Evolutionary conservation across 2,888 invertebrate genomes (phyloP).

Genomic region (Epicampocera succincta): DNA sequence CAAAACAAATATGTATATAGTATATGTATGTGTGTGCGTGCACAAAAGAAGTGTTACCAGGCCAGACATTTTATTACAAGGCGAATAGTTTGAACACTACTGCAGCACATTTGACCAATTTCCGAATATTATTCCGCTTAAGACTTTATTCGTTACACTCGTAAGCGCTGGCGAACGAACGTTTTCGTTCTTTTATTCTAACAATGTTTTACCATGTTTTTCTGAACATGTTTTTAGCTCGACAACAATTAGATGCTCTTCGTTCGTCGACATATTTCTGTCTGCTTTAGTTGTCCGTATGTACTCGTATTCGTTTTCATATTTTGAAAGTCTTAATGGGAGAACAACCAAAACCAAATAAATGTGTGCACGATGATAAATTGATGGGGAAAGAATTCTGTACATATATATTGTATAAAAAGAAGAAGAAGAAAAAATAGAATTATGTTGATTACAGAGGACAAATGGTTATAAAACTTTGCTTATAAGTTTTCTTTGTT

Average conservation of each 20-base stretch:
- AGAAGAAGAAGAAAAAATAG: too few species aligned
- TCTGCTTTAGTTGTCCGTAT: neutral
- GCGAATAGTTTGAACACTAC: too few species aligned
- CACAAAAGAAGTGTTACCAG: too few species aligned
- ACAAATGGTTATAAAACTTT: slow-evolving; percentile 75
- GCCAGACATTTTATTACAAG: too few species aligned
- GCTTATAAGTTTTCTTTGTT: slow-evolving; percentile 72
- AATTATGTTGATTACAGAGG: slow-evolving; percentile 62
- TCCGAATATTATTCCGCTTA: too few species aligned
- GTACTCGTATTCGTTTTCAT: neutral
- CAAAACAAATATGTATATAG: too few species aligned
- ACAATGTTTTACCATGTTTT: slow-evolving; percentile 17
- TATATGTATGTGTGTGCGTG: too few species aligned
- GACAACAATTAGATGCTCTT: slow-evolving; percentile 31
- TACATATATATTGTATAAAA: slow-evolving; percentile 28
- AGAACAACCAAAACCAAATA: neutral
- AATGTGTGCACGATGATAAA: slow-evolving; percentile 58
- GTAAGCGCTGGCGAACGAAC: too few species aligned
- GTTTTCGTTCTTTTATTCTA: too few species aligned
- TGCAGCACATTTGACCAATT: too few species aligned
- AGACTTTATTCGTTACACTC: too few species aligned
- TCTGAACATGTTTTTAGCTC: slow-evolving; percentile 7
- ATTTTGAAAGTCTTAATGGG: slow-evolving; percentile 9
- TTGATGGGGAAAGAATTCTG: slow-evolving; percentile 46
- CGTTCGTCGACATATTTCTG: slow-evolving; percentile 28